These are phyloP conservation scores for Pycnonotus jocosus DNA, from an alignment of 2,113 vertebrate genomes.

Conservation along the genomic window DNA sequence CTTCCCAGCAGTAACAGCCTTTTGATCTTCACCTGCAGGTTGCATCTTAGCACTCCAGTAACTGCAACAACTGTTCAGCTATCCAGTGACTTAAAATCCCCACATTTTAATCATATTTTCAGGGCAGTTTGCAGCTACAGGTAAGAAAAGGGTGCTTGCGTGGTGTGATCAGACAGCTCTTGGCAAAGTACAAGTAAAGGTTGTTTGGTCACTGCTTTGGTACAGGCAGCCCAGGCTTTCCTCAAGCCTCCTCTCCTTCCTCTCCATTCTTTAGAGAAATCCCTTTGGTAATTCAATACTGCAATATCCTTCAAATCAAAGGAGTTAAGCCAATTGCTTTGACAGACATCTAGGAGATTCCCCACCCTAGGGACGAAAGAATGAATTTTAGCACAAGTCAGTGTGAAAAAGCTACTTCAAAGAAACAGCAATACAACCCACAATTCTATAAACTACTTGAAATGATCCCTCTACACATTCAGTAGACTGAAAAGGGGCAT, in stretches of 20 bases:
- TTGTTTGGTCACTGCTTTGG: neutral
- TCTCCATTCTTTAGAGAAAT: constrained; percentile 6
- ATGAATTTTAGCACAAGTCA: constrained; percentile 25
- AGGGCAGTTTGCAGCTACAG: neutral
- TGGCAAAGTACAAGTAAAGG: neutral
- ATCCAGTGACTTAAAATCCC: neutral
- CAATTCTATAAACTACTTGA: neutral
- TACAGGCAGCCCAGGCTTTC: neutral
- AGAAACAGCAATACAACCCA: constrained; percentile 1
- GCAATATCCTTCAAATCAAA: constrained; percentile 29
- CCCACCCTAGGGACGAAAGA: neutral
- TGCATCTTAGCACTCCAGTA: neutral
- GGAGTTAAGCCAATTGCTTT: constrained; percentile 22
- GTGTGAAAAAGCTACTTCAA: constrained; percentile 54
- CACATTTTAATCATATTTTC: neutral
- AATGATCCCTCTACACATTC: constrained; percentile 4
- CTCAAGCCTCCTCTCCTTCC: neutral
- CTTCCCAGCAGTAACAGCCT: neutral
- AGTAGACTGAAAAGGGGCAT: neutral
- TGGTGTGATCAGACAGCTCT: neutral
- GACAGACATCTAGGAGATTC: constrained; percentile 25
- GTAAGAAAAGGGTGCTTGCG: neutral
- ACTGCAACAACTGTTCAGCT: neutral
- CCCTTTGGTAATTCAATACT: constrained; percentile 33
- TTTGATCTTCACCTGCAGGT: neutral